phyloP scores from a whole-genome alignment of 1,140 invertebrate genomes.

The Drosophila gunungcola region DNA sequence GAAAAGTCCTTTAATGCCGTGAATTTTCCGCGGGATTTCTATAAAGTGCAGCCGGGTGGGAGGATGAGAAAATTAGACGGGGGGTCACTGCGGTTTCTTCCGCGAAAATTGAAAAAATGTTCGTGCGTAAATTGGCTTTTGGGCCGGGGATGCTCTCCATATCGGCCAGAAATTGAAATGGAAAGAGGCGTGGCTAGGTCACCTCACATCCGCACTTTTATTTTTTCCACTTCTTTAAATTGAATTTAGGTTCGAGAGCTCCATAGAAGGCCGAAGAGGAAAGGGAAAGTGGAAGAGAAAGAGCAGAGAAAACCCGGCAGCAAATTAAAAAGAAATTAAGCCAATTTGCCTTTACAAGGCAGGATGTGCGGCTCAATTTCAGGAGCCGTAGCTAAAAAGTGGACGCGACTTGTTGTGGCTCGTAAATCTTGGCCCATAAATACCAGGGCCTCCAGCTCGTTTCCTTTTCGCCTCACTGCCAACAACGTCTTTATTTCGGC shows the following conservation, averaged over 20 bases:
- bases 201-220: slow-evolving; percentile 55
- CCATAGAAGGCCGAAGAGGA: slow-evolving; percentile 10
- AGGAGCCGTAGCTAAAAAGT: slow-evolving; percentile 37
- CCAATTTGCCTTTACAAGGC: slow-evolving; percentile 67
- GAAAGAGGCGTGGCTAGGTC: slow-evolving; percentile 43
- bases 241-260: slow-evolving; percentile 64
- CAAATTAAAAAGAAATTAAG: slow-evolving; percentile 84
- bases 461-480: slow-evolving; percentile 48
- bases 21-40: slow-evolving; percentile 80
- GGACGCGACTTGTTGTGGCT: slow-evolving; percentile 68
- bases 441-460: slow-evolving; percentile 38
- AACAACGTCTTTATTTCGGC: slow-evolving; percentile 69
- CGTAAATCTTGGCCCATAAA: slow-evolving; percentile 80
- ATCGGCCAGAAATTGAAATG: slow-evolving; percentile 56
- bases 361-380: slow-evolving; percentile 56
- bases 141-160: slow-evolving; percentile 21
- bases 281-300: slow-evolving; percentile 24
- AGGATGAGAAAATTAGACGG: slow-evolving; percentile 21
- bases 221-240: slow-evolving; percentile 75
- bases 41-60: slow-evolving; percentile 62
- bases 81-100: slow-evolving; percentile 63
- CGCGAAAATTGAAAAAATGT: slow-evolving; percentile 78
- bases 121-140: slow-evolving; percentile 81
- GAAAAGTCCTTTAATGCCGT: slow-evolving; percentile 80
- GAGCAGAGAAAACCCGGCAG: slow-evolving; percentile 50